Conservation (phyloP, 2,113 vertebrate species). For the Vulpes ferrilata region DNA sequence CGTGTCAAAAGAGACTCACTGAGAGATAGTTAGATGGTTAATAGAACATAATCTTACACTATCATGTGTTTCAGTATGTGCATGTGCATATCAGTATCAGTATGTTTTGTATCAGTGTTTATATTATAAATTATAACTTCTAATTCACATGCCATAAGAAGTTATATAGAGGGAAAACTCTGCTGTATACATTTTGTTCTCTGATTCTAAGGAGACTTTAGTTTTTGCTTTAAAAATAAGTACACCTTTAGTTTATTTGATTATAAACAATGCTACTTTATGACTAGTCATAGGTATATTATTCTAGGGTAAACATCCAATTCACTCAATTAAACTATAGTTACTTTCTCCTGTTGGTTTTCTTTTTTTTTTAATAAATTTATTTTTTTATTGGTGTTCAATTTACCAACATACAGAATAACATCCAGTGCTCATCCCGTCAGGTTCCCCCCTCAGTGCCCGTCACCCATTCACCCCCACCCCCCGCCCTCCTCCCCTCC, state of each 20-base stretch:
- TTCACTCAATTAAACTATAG: not conserved
- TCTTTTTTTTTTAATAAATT: not conserved
- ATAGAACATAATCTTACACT: not conserved
- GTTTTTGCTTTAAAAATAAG: not conserved
- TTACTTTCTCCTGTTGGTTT: not conserved
- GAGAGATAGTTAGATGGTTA: not conserved
- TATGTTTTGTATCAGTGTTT: not conserved
- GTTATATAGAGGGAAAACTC: not conserved
- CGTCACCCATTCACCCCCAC: too few relatives aligned
- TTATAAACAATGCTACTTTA: not conserved
- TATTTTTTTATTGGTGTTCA: too few relatives aligned
- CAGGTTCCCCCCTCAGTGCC: too few relatives aligned
- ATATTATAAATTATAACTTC: not conserved
- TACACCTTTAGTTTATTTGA: not conserved
- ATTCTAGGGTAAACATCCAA: not conserved
- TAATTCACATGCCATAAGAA: not conserved
- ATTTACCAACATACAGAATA: too few relatives aligned
- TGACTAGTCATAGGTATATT: not conserved
- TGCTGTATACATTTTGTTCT: not conserved
- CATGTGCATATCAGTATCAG: not conserved
- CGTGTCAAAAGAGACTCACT: not conserved
- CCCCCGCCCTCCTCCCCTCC: too few relatives aligned
- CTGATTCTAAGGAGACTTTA: not conserved
- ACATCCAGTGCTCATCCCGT: too few relatives aligned
- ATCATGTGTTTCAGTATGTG: not conserved